A percentile compares a stretch with the other conserved stretches of the same genome.
Conservation (phyloP, 1,140 invertebrate species). For the Drosophila pseudoobscura region DNA sequence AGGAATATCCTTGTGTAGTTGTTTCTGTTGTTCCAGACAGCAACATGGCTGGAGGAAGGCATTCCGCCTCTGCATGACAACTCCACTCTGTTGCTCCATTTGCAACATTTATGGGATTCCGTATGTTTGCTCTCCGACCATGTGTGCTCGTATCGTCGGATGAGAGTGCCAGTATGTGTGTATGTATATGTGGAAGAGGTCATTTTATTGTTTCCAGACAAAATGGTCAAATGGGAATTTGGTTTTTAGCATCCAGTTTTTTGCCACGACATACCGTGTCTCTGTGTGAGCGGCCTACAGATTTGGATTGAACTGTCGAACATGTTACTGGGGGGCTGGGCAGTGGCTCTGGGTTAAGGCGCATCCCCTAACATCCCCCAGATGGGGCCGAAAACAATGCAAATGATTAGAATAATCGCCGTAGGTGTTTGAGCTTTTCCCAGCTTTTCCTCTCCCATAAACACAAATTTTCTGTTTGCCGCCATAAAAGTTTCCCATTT, state of each 20-base stretch:
- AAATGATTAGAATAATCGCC: conserved; percentile 78
- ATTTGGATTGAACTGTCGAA: conserved; percentile 77
- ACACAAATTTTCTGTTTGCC: conserved; percentile 43
- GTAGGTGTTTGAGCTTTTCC: conserved; percentile 54
- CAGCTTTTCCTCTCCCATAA: conserved; percentile 36
- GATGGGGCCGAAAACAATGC: conserved; percentile 47
- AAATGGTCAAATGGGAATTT: conserved; percentile 77
- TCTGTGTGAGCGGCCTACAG: conserved; percentile 57
- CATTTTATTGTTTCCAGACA: conserved; percentile 77
- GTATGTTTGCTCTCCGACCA: conserved; percentile 8
- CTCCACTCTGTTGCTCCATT: conserved; percentile 71
- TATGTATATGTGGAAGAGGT: conserved; percentile 43
- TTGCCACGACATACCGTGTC: conserved; percentile 2
- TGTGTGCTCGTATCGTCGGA: too few relatives aligned
- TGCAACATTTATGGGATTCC: conserved; percentile 69
- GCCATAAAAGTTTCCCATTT: conserved; percentile 48
- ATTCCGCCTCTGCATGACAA: conserved; percentile 55
- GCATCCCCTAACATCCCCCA: conserved; percentile 11
- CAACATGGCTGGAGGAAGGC: conserved; percentile 9
- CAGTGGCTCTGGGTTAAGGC: conserved; percentile 2
- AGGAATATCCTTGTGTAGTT: conserved; percentile 31
- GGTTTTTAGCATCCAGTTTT: conserved; percentile 50
- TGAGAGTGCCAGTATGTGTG: conserved; percentile 1
- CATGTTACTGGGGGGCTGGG: conserved; percentile 42
- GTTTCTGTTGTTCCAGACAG: conserved; percentile 30